A percentile compares a stretch with the other conserved stretches of the same genome.
Conservation (phyloP, 2,888 invertebrate genomes). For the Leptinotarsa peninsularis region DNA sequence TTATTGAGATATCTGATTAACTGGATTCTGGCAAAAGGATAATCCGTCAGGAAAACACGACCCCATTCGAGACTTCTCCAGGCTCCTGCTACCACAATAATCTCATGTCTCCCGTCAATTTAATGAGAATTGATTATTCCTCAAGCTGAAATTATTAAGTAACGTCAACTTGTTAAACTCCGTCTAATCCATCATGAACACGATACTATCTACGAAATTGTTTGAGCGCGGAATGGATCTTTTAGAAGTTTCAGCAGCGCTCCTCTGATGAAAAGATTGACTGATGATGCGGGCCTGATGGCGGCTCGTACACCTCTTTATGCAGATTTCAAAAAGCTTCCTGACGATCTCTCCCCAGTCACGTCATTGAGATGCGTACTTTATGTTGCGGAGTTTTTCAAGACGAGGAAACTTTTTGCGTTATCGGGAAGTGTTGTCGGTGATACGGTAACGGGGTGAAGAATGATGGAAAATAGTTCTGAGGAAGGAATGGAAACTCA, state of each 20-base stretch:
- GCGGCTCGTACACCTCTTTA: background rate
- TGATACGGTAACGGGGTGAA: background rate
- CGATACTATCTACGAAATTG: conserved; percentile 12
- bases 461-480: background rate
- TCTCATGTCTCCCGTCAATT: conserved; percentile 5
- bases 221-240: background rate
- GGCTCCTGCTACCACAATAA: conserved; percentile 6
- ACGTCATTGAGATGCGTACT: background rate
- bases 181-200: conserved; percentile 31
- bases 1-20: too few species aligned
- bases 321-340: background rate
- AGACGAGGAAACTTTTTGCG: background rate
- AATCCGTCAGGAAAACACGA: background rate
- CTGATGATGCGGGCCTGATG: conserved; percentile 2
- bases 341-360: background rate
- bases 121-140: conserved; percentile 39
- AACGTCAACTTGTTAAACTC: conserved; percentile 31
- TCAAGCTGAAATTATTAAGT: conserved; percentile 31
- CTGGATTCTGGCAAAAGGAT: too few species aligned
- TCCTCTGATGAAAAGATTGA: conserved; percentile 11
- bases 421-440: background rate
- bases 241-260: background rate
- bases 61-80: background rate
- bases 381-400: background rate
- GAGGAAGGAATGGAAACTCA: too few species aligned